Base-by-base conservation (phyloP, 2,797 vertebrate genomes). In the Acridotheres tristis region DNA sequence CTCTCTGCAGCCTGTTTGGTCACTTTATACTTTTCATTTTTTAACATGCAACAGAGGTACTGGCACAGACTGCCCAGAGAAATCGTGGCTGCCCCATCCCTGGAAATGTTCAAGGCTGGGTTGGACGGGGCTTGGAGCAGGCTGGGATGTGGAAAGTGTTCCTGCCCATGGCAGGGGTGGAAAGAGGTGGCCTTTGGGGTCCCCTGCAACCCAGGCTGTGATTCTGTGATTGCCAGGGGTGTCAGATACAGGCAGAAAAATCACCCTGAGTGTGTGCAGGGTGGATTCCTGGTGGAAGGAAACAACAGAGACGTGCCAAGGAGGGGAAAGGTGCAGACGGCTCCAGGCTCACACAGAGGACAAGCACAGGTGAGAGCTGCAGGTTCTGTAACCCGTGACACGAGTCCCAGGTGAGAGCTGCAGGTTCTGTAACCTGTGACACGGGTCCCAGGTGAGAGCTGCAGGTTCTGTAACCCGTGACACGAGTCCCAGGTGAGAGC, bases 291-390 rank as follows among this genome's bases (percentile, higher is more conserved):
- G 63, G 5, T 9, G 30, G 1, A 1, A 50, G n/a, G 48, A 8
- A 43, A 6, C 3, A 2, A 21, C 47, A 10, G 69, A 21, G 47
- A 1, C 0, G 13, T 7, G 58, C 51, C 54, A 21, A 8, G 65
- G 63, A 3, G 50, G 40, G 81, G 51, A 22, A 38, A 38, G 77
- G 19, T 8, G 9, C 43, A 6, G 66, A 0, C 32, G 74, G 34
- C 50, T 32, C 6, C 42, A 3, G 30, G 13, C 21, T 17, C 25
- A 9, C 9, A 0, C 1, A 5, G 2, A 5, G 79, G 14, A 8
- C 7, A 3, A 21, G 66, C 89, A 7, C 22, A 4, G 4, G 21
- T 1, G 1, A 0, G 17, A 7, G 67, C 48, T 13, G 43, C 18
- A 6, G 40, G 15, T 4, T 40, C 38, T 36, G 34, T 40, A 13